A percentile compares a stretch with the other conserved stretches of the same genome.
These are phyloP conservation scores for Sweltsa coloradensis DNA, from an alignment of 1,140 invertebrate genomes.

Conservation along the genomic window DNA sequence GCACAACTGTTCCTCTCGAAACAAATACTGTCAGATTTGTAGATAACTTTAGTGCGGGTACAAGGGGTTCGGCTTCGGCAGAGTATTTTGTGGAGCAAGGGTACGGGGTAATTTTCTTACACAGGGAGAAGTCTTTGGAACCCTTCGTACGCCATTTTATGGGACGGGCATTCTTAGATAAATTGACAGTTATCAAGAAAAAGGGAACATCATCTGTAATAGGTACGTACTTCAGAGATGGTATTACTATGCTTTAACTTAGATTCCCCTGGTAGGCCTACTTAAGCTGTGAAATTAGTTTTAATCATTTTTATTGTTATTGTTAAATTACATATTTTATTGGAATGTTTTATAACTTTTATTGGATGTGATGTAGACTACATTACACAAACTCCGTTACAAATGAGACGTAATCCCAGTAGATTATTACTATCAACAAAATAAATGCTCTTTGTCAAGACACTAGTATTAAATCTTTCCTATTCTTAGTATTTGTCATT, in stretches of 20 bases:
- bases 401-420: too few relatives aligned
- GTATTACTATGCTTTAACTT: too few relatives aligned
- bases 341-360: neutral
- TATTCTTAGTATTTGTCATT: neutral
- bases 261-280: too few relatives aligned
- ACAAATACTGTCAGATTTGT: slow-evolving; percentile 95
- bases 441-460: too few relatives aligned
- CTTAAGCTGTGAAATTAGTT: too few relatives aligned
- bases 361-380: too few relatives aligned
- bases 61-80: slow-evolving; percentile 81
- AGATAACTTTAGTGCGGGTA: slow-evolving; percentile 97
- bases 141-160: slow-evolving; percentile 81
- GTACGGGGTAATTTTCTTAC: slow-evolving; percentile 69
- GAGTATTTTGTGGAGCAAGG: slow-evolving; percentile 86
- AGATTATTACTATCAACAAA: too few relatives aligned
- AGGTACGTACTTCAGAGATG: too few relatives aligned
- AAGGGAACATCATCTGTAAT: neutral
- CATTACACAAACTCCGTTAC: too few relatives aligned
- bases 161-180: slow-evolving; percentile 67
- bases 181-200: slow-evolving; percentile 42
- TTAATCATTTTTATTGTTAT: too few relatives aligned
- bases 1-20: slow-evolving; percentile 92
- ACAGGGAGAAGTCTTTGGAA: slow-evolving; percentile 70
- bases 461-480: neutral
- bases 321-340: neutral